Conservation (phyloP, 2,888 invertebrate species). For the Maniola hyperantus region DNA sequence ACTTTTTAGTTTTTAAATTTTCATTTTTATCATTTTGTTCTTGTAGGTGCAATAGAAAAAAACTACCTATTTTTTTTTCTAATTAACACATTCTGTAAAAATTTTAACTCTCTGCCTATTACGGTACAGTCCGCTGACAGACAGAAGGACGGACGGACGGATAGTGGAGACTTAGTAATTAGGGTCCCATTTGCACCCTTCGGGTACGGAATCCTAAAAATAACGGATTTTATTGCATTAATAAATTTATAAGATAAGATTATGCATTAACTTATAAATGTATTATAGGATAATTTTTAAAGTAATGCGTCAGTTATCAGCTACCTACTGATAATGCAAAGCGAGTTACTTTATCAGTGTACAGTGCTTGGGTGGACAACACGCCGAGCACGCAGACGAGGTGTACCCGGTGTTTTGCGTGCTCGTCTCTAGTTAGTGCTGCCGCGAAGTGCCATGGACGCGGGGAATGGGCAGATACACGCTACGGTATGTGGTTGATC, state of each 20-base stretch:
- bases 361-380: conserved; percentile 46
- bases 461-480: conserved; percentile 47
- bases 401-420: conserved; percentile 53
- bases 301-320: conserved; percentile 50
- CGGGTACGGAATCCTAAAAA: conserved; percentile 3
- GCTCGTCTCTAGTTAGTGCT: conserved; percentile 50
- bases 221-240: conserved; percentile 28
- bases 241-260: conserved; percentile 40
- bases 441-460: conserved; percentile 39
- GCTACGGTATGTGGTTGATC: conserved; percentile 53
- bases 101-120: no score
- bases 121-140: no score
- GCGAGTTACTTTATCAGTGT: conserved; percentile 61
- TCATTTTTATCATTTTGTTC: no score
- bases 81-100: no score
- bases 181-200: no score
- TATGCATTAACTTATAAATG: conserved; percentile 34
- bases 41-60: no score
- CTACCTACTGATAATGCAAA: conserved; percentile 54
- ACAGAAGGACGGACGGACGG: no score
- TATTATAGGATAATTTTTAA: conserved; percentile 39
- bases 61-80: no score
- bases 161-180: no score
- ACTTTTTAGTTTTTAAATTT: no score
- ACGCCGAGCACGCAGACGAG: conserved; percentile 48